These are phyloP conservation scores for Ornithorhynchus anatinus DNA, from an alignment of 2,113 vertebrate genomes.

Conservation along the genomic window DNA sequence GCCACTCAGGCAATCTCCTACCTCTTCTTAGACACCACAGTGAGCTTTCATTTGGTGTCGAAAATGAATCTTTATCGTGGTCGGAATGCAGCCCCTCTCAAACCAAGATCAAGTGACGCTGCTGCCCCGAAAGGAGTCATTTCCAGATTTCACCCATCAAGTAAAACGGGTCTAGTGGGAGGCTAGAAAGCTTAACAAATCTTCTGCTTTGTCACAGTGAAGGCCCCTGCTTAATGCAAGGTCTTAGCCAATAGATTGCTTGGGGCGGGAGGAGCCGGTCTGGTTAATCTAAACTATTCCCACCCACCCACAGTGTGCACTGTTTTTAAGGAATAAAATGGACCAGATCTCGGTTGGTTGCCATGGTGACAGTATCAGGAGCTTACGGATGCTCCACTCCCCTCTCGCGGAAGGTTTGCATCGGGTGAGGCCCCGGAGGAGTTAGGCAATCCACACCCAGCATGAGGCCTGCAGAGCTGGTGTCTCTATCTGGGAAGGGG, in stretches of 20 bases:
- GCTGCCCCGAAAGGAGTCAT: constrained; percentile 35
- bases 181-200: constrained; percentile 54
- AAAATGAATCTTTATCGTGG: constrained; percentile 15
- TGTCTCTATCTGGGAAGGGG: constrained; percentile 8
- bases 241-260: constrained; percentile 62
- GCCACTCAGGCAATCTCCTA: neutral
- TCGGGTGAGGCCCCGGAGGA: constrained; percentile 18
- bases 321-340: constrained; percentile 56
- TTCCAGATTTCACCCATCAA: constrained; percentile 46
- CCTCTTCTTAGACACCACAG: neutral
- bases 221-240: constrained; percentile 64
- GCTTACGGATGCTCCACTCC: constrained; percentile 44
- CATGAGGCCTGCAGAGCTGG: constrained; percentile 19
- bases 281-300: constrained; percentile 52
- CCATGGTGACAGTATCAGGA: constrained; percentile 53
- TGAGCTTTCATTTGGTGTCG: neutral
- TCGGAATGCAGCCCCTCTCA: constrained; percentile 20
- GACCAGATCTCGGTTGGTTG: constrained; percentile 56
- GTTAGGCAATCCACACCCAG: constrained; percentile 6
- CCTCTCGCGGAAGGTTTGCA: constrained; percentile 19
- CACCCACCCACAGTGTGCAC: constrained; percentile 56
- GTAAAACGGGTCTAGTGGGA: constrained; percentile 54
- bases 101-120: constrained; percentile 48
- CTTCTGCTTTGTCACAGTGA: constrained; percentile 59
- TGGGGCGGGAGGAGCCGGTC: constrained; percentile 54